Evolutionary conservation across 2,888 invertebrate genomes (phyloP), one percentile per base, ranked within the genome.

Genomic region (Bimastos eiseni): DNA sequence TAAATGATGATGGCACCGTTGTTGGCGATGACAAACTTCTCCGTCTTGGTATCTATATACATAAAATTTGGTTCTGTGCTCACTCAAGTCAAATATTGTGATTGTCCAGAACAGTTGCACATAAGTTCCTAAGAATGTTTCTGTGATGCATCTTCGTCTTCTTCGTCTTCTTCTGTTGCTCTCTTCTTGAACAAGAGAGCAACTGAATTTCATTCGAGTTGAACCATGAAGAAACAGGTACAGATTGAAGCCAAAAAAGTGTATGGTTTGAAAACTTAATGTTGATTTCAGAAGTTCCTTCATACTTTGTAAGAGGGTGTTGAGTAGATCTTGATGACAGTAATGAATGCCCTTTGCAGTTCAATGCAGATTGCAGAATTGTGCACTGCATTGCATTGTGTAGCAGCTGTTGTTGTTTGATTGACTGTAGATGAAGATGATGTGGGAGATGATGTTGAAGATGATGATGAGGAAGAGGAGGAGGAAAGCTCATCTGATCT

Each of bases 401-500:
- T 70, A n/a, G n/a, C 30, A 70, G 70, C 70, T n/a, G n/a, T 70
- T 70, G 70, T 0, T 70, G 70, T 70, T 70, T 70, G 8, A 70
- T 13, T 70, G 70, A 86, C 24, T 86, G 21, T 86, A 86, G 86
- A 21, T 37, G 86, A 86, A 11, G 24, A 37, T 36, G 86, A 37
- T 86, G 49, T 89, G 41, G 91, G 89, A 21, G 90, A 91, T 44
- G 92, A 92, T 83, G 86, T 41, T 70, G 90, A 90, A 34, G 55
- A 83, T 44, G 55, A 88, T 34, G 89, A 83, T 21, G 86, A 88
- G 34, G 91, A 91, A 70, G 91, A 90, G 17, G 91, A 92, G 19
- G 96, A 97, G 92, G 96, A 94, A 36, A 89, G 37, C 15, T 91
- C 90, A 96, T 89, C 90, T 86, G 91, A 90, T 15, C 90, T 90